These are phyloP conservation scores for Apeira syringaria DNA, from an alignment of 2,888 invertebrate genomes.

Conservation along the genomic window DNA sequence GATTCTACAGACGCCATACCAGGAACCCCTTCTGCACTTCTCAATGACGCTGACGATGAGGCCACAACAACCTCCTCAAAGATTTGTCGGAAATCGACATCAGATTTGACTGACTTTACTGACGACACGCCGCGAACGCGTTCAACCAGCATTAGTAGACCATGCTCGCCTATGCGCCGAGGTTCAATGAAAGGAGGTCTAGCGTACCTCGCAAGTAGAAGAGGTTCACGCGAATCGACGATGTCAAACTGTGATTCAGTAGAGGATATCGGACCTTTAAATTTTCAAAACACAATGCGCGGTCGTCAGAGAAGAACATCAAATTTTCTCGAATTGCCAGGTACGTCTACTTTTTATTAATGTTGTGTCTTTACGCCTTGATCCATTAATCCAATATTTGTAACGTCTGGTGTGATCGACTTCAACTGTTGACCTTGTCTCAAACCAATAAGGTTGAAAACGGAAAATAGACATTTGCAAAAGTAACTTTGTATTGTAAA, in stretches of 20 bases:
- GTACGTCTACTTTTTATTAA: conserved; percentile 69
- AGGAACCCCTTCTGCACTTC: conserved; percentile 64
- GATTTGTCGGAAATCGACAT: conserved; percentile 89
- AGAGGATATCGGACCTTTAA: conserved; percentile 91
- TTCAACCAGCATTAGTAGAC: conserved; percentile 84
- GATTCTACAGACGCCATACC: conserved; percentile 72
- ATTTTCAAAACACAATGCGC: conserved; percentile 90
- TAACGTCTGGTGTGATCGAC: conserved; percentile 2
- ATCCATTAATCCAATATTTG: conserved; percentile 10
- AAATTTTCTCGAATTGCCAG: conserved; percentile 93
- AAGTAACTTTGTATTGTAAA: conserved; percentile 11
- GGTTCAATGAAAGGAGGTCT: conserved; percentile 88
- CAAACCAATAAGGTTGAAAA: neutral
- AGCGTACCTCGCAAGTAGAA: conserved; percentile 92
- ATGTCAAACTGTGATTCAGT: conserved; percentile 86
- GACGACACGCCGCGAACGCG: conserved; percentile 84
- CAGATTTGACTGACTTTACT: conserved; percentile 87
- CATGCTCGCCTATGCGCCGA: conserved; percentile 86
- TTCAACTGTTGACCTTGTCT: neutral
- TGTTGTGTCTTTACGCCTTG: neutral
- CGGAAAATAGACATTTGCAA: neutral
- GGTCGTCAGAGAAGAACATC: conserved; percentile 92
- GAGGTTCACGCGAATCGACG: conserved; percentile 92
- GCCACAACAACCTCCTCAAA: conserved; percentile 72
- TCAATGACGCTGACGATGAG: conserved; percentile 73